phyloP scores from a whole-genome alignment of 2,888 invertebrate species.

The Auanema freiburgensis region DNA sequence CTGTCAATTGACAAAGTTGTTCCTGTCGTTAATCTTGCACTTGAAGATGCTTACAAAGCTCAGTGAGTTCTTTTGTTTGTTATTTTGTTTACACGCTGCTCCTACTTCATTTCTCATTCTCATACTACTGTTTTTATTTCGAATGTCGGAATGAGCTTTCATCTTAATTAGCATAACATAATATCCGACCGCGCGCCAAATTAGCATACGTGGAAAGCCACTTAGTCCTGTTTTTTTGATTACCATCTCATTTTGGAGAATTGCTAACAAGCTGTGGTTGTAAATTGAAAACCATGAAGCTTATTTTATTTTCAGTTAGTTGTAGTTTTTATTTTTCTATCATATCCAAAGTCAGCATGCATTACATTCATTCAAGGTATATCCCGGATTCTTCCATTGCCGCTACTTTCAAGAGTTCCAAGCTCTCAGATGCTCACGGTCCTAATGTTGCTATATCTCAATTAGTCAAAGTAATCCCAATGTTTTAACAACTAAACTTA shows the following conservation, averaged over 20 bases:
- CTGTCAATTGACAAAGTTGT: conserved; percentile 51
- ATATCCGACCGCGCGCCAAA: too few relatives aligned
- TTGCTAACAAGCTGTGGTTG: too few relatives aligned
- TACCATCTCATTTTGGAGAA: too few relatives aligned
- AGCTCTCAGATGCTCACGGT: conserved; percentile 57
- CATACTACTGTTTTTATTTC: too few relatives aligned
- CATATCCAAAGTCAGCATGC: too few relatives aligned
- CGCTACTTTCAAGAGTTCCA: conserved; percentile 49
- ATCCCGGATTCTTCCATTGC: conserved; percentile 45
- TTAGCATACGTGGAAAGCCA: too few relatives aligned
- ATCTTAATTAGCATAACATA: too few relatives aligned
- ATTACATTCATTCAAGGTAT: conserved; percentile 18
- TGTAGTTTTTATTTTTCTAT: neutral
- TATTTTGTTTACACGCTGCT: conserved; percentile 1
- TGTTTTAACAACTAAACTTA: neutral
- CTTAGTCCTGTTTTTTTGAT: too few relatives aligned
- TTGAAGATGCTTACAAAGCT: conserved; percentile 49
- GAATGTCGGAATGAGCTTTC: too few relatives aligned
- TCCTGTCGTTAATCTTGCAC: conserved; percentile 55
- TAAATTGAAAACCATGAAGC: too few relatives aligned
- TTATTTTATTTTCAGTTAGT: neutral
- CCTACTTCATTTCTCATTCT: neutral
- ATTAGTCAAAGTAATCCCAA: conserved; percentile 30
- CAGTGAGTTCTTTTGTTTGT: conserved; percentile 10
- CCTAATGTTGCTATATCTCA: conserved; percentile 61